A percentile compares a stretch with the other conserved stretches of the same genome.
Conservation (phyloP, 2,888 invertebrate genomes). For the Mythimna pallens region DNA sequence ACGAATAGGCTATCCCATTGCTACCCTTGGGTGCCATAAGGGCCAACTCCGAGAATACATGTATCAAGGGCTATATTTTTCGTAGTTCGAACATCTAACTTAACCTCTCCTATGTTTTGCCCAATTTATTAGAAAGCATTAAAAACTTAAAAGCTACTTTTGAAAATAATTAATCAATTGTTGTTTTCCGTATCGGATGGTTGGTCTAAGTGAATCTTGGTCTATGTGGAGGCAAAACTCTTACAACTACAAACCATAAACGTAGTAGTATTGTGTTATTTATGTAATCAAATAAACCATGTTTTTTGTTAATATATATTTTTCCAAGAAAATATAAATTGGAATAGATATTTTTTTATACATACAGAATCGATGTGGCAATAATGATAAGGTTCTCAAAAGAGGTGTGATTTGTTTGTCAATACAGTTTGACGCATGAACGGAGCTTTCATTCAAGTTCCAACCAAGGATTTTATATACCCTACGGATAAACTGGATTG, state of each 20-base stretch:
- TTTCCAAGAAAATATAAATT: neutral
- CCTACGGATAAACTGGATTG: too few species aligned
- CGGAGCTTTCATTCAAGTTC: slow-evolving; percentile 8
- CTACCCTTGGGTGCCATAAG: slow-evolving; percentile 35
- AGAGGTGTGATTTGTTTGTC: slow-evolving; percentile 4
- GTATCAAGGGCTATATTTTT: slow-evolving; percentile 12
- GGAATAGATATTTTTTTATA: neutral
- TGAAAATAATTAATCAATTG: neutral
- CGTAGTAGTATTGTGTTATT: too few species aligned
- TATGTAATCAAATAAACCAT: too few species aligned
- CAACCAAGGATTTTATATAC: neutral
- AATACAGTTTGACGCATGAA: slow-evolving; percentile 14
- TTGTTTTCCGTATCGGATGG: neutral
- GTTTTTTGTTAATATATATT: too few species aligned
- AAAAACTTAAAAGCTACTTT: neutral
- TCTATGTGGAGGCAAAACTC: too few species aligned
- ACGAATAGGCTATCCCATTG: slow-evolving; percentile 27
- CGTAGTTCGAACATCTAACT: neutral
- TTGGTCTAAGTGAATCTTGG: neutral
- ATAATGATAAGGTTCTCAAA: neutral
- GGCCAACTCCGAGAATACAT: neutral
- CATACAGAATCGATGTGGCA: neutral
- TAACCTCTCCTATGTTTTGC: neutral
- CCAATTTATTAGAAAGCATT: neutral
- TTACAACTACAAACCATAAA: too few species aligned